Evolutionary conservation across 1,140 invertebrate species (phyloP), one percentile per base, ranked within the genome.

Genomic region (Ostrea edulis): DNA sequence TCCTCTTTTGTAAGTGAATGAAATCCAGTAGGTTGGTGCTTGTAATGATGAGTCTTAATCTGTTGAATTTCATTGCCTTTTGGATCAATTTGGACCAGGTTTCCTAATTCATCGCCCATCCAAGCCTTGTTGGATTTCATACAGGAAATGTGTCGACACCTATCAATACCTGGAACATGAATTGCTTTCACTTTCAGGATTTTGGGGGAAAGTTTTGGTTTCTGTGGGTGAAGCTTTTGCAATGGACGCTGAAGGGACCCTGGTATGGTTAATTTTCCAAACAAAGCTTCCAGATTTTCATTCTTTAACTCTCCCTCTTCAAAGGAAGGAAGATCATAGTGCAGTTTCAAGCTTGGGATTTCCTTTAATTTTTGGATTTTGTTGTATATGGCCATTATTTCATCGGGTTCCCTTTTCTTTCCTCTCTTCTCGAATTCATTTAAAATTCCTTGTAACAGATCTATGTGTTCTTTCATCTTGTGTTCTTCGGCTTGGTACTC

Each of bases 121-220:
- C 68, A 77, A 35, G 22, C 14, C 14, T 77, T 77, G 25, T 77
- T 77, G 14, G 68, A 77, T 25, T 77, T 77, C 68, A 77, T 77
- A 25, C 68, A 77, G 25, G 68, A 77, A 77, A 77, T 77, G 29
- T 77, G 68, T 12, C 68, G 68, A 35, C 68, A 77, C 12, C 68
- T 77, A 2, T 77, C 68, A 35, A 77, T 77, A 77, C 35, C 68
- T 29, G 68, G 68, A 29, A 77, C 68, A 29, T 77, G 68, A 14
- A 77, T 77, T 25, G 68, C 68, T 77, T 77, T 77, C 68, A 77
- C 68, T 14, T 77, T 77, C 68, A 35, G 68, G 22, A 77, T 77
- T 77, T 29, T 77, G 22, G 14, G 25, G 11, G 8, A 25, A 11
- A 77, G 68, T 77, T 77, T 77, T 22, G 25, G 68, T 77, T 77